These are phyloP conservation scores for Dasypolia templi DNA, from an alignment of 2,888 invertebrate species.

Conservation along the genomic window DNA sequence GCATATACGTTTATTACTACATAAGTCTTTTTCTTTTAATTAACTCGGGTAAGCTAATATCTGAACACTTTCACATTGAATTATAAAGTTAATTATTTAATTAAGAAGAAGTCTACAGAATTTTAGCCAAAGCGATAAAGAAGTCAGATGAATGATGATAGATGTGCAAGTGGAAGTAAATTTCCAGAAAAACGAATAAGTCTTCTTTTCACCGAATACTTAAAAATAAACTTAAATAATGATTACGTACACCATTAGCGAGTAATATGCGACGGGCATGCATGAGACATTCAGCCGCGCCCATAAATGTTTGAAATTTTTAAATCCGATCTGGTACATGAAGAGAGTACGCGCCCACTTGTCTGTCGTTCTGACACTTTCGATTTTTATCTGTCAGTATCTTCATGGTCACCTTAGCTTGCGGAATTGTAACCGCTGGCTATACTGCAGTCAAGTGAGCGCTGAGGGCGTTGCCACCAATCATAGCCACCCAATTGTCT, in stretches of 20 bases:
- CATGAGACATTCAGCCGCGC: slow-evolving; percentile 25
- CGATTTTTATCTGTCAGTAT: slow-evolving; percentile 49
- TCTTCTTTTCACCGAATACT: not conserved
- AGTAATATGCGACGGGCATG: not conserved
- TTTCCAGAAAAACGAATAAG: not conserved
- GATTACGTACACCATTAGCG: not conserved
- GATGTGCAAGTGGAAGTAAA: not conserved
- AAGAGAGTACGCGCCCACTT: slow-evolving; percentile 45
- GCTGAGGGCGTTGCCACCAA: slow-evolving; percentile 12
- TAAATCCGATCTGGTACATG: slow-evolving; percentile 9
- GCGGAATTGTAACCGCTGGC: slow-evolving; percentile 13
- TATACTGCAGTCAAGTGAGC: slow-evolving; percentile 12
- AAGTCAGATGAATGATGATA: no score
- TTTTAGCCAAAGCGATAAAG: not conserved
- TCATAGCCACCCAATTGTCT: slow-evolving; percentile 11
- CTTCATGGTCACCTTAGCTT: slow-evolving; percentile 48
- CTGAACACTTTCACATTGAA: slow-evolving; percentile 33
- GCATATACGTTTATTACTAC: slow-evolving; percentile 4
- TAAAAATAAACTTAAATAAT: not conserved
- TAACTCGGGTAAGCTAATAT: slow-evolving; percentile 29
- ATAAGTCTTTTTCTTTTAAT: slow-evolving; percentile 29
- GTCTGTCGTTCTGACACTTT: slow-evolving; percentile 55
- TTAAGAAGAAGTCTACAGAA: not conserved
- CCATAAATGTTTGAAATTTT: slow-evolving; percentile 36
- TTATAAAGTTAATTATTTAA: slow-evolving; percentile 19